Percentiles rank a stretch among this genome's conserved stretches.
Conservation (phyloP, 2,888 invertebrate species). For the Anthophora plumipes region DNA sequence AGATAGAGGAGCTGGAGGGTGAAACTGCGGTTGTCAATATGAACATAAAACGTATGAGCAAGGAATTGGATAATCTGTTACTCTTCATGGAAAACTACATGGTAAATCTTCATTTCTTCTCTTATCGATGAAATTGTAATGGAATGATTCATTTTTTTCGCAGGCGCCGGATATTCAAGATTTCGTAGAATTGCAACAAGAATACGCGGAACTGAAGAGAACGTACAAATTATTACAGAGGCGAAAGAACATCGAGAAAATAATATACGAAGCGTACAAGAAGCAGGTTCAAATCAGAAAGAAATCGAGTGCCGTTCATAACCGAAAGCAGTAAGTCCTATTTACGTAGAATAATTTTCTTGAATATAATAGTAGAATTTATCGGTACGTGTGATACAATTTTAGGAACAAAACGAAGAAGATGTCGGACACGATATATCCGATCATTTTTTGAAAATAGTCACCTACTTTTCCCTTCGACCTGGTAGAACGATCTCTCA, state of each 20-base stretch:
- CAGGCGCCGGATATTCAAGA: slow-evolving; percentile 87
- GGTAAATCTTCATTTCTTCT: slow-evolving; percentile 22
- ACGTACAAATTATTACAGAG: slow-evolving; percentile 81
- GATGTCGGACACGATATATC: neutral
- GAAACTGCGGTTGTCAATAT: slow-evolving; percentile 83
- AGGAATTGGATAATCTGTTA: slow-evolving; percentile 76
- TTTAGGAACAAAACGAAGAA: neutral
- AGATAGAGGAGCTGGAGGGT: slow-evolving; percentile 84
- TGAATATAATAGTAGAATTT: neutral
- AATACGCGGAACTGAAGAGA: slow-evolving; percentile 85
- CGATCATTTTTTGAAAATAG: neutral
- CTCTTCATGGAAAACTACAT: slow-evolving; percentile 45
- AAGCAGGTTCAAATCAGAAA: neutral
- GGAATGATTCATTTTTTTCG: slow-evolving; percentile 4
- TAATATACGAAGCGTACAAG: slow-evolving; percentile 33
- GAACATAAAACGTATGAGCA: slow-evolving; percentile 84
- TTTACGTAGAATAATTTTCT: neutral
- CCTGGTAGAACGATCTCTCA: neutral
- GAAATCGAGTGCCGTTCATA: neutral
- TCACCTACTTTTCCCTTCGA: neutral
- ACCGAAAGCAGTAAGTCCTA: neutral
- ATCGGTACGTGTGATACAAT: neutral
- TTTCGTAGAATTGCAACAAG: slow-evolving; percentile 86
- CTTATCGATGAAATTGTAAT: neutral
- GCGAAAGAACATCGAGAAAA: slow-evolving; percentile 72